A percentile compares a stretch with the other conserved stretches of the same genome.
Conservation (phyloP, 2,113 vertebrate genomes). For the Bubo bubo region DNA sequence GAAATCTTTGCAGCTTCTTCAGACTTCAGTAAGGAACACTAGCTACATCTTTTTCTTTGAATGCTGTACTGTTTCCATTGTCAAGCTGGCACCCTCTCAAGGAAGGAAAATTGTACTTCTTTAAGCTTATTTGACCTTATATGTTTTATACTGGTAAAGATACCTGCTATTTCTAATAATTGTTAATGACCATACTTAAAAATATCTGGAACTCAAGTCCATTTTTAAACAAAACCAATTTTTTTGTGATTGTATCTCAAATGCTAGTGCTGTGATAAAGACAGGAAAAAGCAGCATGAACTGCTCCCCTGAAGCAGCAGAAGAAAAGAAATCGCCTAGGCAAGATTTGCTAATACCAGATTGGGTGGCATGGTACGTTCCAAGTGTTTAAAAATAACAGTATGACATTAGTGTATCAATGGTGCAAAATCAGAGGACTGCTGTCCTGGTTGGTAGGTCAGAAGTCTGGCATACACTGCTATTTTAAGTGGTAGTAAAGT, state of each 20-base stretch:
- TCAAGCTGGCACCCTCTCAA: neutral
- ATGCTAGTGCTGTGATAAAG: neutral
- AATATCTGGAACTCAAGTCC: neutral
- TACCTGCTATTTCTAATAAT: neutral
- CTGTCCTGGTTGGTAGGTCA: conserved; percentile 31
- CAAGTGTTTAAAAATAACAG: conserved; percentile 57
- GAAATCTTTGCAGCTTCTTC: neutral
- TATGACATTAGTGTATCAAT: conserved; percentile 29
- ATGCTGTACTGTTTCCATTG: neutral
- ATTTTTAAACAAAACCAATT: neutral
- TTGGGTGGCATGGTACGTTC: neutral
- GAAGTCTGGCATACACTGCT: neutral
- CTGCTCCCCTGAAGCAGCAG: neutral
- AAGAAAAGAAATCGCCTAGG: neutral
- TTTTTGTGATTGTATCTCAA: neutral
- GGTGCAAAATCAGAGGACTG: conserved; percentile 20
- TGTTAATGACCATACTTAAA: neutral
- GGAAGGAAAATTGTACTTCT: neutral
- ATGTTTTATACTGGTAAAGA: neutral
- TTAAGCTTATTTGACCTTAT: neutral
- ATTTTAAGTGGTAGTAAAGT: conserved; percentile 39
- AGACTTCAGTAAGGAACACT: neutral
- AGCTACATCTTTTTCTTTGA: neutral
- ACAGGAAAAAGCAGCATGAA: neutral
- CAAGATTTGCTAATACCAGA: neutral